phyloP scores from a whole-genome alignment of 2,888 invertebrate genomes.

The Icerya purchasi region DNA sequence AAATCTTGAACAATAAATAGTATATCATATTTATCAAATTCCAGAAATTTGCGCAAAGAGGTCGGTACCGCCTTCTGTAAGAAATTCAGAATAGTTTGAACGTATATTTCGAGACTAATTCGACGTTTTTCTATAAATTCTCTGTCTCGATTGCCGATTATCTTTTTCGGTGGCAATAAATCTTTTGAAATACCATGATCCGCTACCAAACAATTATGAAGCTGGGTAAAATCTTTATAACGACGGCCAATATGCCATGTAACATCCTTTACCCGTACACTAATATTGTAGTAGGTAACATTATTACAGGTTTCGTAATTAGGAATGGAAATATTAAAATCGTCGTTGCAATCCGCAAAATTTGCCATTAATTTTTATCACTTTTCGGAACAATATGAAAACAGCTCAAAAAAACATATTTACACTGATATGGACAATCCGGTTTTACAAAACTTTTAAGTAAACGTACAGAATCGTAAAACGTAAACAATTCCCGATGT shows the following conservation, averaged over 20 bases:
- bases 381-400: too few species aligned
- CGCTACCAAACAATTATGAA: constrained; percentile 60
- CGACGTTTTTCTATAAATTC: constrained; percentile 67
- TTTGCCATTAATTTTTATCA: too few species aligned
- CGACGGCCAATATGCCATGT: constrained; percentile 68
- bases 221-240: constrained; percentile 72
- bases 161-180: constrained; percentile 77
- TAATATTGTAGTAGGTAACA: constrained; percentile 48
- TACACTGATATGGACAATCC: too few species aligned
- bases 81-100: constrained; percentile 51
- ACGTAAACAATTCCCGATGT: too few species aligned
- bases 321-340: constrained; percentile 42
- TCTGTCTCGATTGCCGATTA: constrained; percentile 72
- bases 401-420: too few species aligned
- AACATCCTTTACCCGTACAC: constrained; percentile 43
- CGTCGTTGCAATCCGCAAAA: constrained; percentile 42
- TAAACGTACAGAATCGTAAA: too few species aligned
- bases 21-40: constrained; percentile 76
- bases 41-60: constrained; percentile 59
- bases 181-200: constrained; percentile 66
- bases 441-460: too few species aligned
- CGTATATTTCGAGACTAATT: constrained; percentile 55
- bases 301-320: constrained; percentile 39
- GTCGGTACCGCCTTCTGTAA: constrained; percentile 59
- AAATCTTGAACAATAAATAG: constrained; percentile 64